A percentile compares a stretch with the other conserved stretches of the same genome.
Evolutionary conservation across 2,888 invertebrate genomes (phyloP).

Genomic region (Pyrrhia umbra): DNA sequence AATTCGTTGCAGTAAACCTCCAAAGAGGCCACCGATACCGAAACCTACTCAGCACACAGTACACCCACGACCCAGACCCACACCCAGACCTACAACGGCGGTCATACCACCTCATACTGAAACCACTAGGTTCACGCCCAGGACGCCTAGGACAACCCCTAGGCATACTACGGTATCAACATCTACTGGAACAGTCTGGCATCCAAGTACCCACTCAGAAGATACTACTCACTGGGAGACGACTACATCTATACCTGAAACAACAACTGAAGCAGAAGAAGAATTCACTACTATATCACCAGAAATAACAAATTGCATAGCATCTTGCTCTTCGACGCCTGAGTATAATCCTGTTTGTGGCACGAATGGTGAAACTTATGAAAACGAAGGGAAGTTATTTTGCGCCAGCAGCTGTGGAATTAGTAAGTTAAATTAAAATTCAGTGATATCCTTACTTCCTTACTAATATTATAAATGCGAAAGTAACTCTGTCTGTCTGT

Average conservation of each 20-base stretch:
- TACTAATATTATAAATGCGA: no score
- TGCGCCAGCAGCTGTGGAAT: slow-evolving; percentile 82
- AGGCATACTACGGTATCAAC: neutral
- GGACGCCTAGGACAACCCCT: neutral
- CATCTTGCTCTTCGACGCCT: slow-evolving; percentile 64
- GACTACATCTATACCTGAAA: slow-evolving; percentile 12
- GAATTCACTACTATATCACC: slow-evolving; percentile 29
- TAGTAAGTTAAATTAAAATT: no score
- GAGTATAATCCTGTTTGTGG: slow-evolving; percentile 87
- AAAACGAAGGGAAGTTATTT: slow-evolving; percentile 76
- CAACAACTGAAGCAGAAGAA: slow-evolving; percentile 20
- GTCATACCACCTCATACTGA: neutral
- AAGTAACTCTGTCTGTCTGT: no score
- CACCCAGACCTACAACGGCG: neutral
- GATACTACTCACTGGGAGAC: slow-evolving; percentile 8
- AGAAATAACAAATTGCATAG: slow-evolving; percentile 46
- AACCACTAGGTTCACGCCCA: neutral
- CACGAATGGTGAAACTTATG: slow-evolving; percentile 78
- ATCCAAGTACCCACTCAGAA: neutral
- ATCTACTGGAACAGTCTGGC: slow-evolving; percentile 4
- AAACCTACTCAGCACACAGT: neutral
- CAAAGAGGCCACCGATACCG: neutral
- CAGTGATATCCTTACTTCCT: no score
- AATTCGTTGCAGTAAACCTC: neutral
- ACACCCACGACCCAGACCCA: neutral